phyloP scores from a whole-genome alignment of 1,140 invertebrate genomes.

The Drosophila seguyi region DNA sequence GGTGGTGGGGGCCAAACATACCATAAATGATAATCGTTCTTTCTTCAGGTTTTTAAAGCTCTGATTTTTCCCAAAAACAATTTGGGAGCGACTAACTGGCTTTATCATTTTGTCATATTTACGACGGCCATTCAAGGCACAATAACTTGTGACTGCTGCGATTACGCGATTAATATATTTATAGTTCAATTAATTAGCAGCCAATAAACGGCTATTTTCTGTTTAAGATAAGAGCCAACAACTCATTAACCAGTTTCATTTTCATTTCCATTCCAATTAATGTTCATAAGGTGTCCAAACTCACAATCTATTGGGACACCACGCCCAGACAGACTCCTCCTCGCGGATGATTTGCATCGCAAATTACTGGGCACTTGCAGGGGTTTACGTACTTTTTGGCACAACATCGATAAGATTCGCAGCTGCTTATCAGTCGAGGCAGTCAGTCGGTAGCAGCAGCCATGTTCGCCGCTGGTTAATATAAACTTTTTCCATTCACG shows the following conservation, averaged over 20 bases:
- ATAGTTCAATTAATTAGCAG: conserved; percentile 44
- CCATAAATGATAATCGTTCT: conserved; percentile 32
- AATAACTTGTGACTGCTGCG: conserved; percentile 44
- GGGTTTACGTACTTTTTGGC: conserved; percentile 30
- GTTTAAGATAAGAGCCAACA: conserved; percentile 3
- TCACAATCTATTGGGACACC: neutral
- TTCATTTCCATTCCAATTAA: conserved; percentile 2
- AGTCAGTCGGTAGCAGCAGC: neutral
- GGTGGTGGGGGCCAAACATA: neutral
- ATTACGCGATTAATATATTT: conserved; percentile 32
- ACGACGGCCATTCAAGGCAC: conserved; percentile 16
- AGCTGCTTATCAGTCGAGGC: conserved; percentile 14
- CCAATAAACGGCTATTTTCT: conserved; percentile 13
- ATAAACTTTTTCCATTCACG: conserved; percentile 36
- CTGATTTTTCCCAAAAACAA: conserved; percentile 35
- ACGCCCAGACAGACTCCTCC: neutral
- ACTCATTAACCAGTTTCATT: conserved; percentile 12
- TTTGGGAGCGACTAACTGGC: conserved; percentile 1
- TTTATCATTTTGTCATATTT: conserved; percentile 43
- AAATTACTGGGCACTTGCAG: conserved; percentile 23
- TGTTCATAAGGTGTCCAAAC: neutral
- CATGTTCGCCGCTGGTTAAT: conserved; percentile 20
- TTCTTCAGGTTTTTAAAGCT: conserved; percentile 8
- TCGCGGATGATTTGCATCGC: conserved; percentile 18
- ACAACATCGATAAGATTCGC: conserved; percentile 46